Evolutionary conservation across 2,797 vertebrate species (phyloP).

Genomic region (Acestrorhynchus altus): DNA sequence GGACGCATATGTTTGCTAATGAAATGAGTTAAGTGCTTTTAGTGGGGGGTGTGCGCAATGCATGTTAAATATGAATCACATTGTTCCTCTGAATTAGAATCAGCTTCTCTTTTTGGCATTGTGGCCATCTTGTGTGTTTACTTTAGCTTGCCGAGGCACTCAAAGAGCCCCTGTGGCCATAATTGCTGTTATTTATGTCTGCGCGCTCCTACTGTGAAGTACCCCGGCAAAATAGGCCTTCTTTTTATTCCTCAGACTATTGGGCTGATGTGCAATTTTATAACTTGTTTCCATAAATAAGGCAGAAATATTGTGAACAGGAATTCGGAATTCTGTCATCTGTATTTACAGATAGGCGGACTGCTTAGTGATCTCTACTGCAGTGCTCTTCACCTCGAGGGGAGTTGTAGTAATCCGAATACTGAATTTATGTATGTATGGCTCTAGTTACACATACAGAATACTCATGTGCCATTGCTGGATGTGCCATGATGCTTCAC

Average conservation of each 20-base stretch:
- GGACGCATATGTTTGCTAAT: conserved; percentile 11
- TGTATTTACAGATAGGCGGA: background rate
- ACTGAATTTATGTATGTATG: background rate
- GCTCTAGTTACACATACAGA: background rate
- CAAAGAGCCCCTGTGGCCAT: conserved; percentile 17
- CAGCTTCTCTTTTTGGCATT: background rate
- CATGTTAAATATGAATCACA: background rate
- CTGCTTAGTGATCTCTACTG: background rate
- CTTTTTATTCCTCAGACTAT: background rate
- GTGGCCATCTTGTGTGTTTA: background rate
- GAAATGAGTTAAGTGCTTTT: conserved; percentile 6
- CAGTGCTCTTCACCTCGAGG: background rate
- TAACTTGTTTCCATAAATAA: conserved; percentile 21
- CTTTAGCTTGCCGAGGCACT: conserved; percentile 33
- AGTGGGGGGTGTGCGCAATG: background rate
- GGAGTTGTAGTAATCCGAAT: background rate
- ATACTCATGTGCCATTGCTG: background rate
- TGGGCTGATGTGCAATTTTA: conserved; percentile 9
- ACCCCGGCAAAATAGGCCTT: background rate
- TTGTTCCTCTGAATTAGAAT: background rate
- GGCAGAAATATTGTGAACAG: background rate
- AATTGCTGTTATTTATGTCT: conserved; percentile 34
- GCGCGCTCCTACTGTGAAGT: conserved; percentile 6
- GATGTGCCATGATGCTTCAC: too few relatives aligned
- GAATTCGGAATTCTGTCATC: background rate